Evolutionary conservation across 2,113 vertebrate genomes (phyloP).

Genomic region (Leptodactylus fuscus): DNA sequence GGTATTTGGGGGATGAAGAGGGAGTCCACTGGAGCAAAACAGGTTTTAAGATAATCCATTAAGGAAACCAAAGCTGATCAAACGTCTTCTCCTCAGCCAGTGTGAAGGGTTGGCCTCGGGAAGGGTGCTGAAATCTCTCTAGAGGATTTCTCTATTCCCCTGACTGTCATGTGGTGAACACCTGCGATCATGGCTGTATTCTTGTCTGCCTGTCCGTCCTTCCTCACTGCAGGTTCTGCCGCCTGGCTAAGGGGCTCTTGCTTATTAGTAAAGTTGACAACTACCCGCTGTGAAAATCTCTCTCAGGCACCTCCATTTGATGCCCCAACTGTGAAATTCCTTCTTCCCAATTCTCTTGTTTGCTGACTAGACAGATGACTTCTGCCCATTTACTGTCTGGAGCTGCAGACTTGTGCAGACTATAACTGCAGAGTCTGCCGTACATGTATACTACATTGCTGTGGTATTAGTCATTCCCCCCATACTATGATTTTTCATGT

Average conservation of each 20-base stretch:
- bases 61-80: slow-evolving; percentile 15
- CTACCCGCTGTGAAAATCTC: neutral
- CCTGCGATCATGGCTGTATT: neutral
- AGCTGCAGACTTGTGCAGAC: neutral
- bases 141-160: slow-evolving; percentile 8
- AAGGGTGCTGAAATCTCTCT: slow-evolving; percentile 18
- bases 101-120: neutral
- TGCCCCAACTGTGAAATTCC: neutral
- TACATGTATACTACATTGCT: neutral
- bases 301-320: neutral
- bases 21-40: slow-evolving; percentile 27
- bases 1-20: neutral
- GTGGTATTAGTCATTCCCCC: neutral
- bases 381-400: neutral
- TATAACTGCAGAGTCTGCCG: neutral
- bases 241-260: neutral
- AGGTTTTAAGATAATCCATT: slow-evolving; percentile 18
- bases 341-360: neutral
- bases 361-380: slow-evolving; percentile 9
- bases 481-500: neutral
- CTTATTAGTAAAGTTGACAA: neutral
- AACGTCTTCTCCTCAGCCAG: neutral
- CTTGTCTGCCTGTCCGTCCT: neutral
- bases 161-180: slow-evolving; percentile 43
- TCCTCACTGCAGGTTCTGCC: neutral